Percentiles rank a stretch among this genome's conserved stretches.
Evolutionary conservation across 2,797 vertebrate species (phyloP).

Genomic region (Microctenopoma stevenorrisi): DNA sequence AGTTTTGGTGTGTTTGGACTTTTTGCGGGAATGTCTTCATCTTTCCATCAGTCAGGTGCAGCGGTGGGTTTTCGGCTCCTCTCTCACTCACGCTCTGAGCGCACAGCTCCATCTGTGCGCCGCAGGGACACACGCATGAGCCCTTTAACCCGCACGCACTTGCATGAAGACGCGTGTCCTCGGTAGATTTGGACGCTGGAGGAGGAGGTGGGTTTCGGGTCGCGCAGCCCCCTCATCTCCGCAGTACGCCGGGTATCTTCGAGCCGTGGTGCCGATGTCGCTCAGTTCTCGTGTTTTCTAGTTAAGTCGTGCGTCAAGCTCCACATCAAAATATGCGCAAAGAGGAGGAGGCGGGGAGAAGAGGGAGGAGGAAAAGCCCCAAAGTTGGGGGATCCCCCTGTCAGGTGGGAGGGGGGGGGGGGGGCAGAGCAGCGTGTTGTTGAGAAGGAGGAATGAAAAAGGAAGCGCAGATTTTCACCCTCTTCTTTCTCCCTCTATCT

Average conservation of each 20-base stretch:
- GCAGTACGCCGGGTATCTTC: not conserved
- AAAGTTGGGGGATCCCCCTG: slow-evolving; percentile 47
- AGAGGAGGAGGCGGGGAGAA: slow-evolving; percentile 1
- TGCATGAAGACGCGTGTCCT: slow-evolving; percentile 6
- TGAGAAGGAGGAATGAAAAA: slow-evolving; percentile 30
- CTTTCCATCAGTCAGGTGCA: slow-evolving; percentile 13
- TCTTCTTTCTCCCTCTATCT: slow-evolving; percentile 36
- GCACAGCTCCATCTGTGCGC: slow-evolving; percentile 47
- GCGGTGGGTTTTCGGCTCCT: slow-evolving; percentile 51
- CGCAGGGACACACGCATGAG: not conserved
- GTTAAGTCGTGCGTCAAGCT: not conserved
- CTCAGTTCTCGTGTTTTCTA: not conserved
- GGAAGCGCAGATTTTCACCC: not conserved
- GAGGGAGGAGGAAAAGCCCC: slow-evolving; percentile 16
- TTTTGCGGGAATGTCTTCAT: slow-evolving; percentile 12
- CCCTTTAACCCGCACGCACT: not conserved
- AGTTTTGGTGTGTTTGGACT: slow-evolving; percentile 16
- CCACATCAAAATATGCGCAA: slow-evolving; percentile 17
- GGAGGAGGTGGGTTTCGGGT: not conserved
- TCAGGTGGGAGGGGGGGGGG: slow-evolving; percentile 15
- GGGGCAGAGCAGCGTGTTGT: slow-evolving; percentile 3
- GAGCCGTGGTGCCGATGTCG: not conserved
- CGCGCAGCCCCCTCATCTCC: slow-evolving; percentile 30
- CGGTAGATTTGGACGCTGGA: not conserved
- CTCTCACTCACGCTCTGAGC: slow-evolving; percentile 20